Base-by-base conservation (phyloP, 2,888 invertebrate genomes). In the Dioctria linearis region DNA sequence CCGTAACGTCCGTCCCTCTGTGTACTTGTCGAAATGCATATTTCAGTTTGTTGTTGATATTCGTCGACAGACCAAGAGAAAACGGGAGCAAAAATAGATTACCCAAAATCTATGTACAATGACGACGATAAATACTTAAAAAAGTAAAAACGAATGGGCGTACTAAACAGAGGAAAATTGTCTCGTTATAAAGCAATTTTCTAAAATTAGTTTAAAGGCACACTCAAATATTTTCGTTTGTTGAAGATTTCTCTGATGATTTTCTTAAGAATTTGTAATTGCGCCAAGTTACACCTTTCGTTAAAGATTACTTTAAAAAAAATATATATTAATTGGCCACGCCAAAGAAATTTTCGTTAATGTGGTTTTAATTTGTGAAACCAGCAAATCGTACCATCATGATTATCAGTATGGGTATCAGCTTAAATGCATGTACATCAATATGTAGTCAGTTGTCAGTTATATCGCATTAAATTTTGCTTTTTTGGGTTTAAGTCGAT, bases 161-260 rank as follows among this genome's bases (percentile, higher is more conserved):
- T 13, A 25, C 69, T 69, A 51, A 69, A 39, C 39, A 73, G 73
- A 73, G 43, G 42, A 59, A 39, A 40, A 43, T 42, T 42, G 59
- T 13, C 73, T 73, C 42, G 57, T 73, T 73, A 57, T 57, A 73
- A 73, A 73, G 73, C 13, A 57, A 73, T 73, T 57, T 57, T 73
- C 73, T 73, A 73, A 73, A 73, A 51, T 73, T 73, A 73, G 57
- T 51, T 51, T n/a, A 13, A 54, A 42, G 49, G 25, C 25, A 61
- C 61, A 37, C 37, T 37, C 61, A n/a, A 39, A 61, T 51, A 51
- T 51, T 51, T 51, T 51, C 51, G 6, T 2, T 5, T 61, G 61
- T 4, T 37, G 37, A 39, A 9, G 37, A 39, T 61, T 39, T 61
- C 61, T 39, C 25, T 25, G 25, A 25, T 25, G 25, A 25, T 37